These are phyloP conservation scores for Eurois occulta DNA, from an alignment of 2,888 invertebrate species.

Conservation along the genomic window DNA sequence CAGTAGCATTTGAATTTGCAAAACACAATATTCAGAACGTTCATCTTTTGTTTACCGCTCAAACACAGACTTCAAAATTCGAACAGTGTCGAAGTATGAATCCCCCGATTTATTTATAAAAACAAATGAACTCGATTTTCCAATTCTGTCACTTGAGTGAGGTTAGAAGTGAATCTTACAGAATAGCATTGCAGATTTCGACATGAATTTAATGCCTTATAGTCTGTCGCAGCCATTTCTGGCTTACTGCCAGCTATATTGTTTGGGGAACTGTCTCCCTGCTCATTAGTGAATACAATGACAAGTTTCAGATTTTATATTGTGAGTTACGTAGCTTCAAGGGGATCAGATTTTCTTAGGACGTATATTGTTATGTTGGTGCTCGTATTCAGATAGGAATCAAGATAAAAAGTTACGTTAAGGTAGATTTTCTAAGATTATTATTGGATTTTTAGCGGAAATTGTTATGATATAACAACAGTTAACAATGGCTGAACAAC, in stretches of 20 bases:
- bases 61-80: background rate
- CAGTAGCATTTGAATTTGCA: background rate
- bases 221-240: slow-evolving; percentile 13
- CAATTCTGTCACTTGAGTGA: background rate
- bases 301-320: slow-evolving; percentile 33
- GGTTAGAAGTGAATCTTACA: background rate
- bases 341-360: slow-evolving; percentile 12
- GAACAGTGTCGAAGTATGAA: background rate
- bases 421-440: background rate
- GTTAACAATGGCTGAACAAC: too few relatives aligned
- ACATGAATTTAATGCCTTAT: slow-evolving; percentile 14
- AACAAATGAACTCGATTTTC: background rate
- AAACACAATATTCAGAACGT: background rate
- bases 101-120: background rate
- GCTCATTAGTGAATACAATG: slow-evolving; percentile 46
- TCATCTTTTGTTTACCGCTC: background rate
- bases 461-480: background rate
- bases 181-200: slow-evolving; percentile 2
- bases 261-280: slow-evolving; percentile 30
- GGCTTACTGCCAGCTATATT: slow-evolving; percentile 37
- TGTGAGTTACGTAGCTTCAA: background rate
- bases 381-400: background rate
- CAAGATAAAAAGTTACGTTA: background rate
- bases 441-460: background rate
- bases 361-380: background rate